Evolutionary conservation across 2,888 invertebrate genomes (phyloP).

Genomic region (Melikaiella ostensackeni): DNA sequence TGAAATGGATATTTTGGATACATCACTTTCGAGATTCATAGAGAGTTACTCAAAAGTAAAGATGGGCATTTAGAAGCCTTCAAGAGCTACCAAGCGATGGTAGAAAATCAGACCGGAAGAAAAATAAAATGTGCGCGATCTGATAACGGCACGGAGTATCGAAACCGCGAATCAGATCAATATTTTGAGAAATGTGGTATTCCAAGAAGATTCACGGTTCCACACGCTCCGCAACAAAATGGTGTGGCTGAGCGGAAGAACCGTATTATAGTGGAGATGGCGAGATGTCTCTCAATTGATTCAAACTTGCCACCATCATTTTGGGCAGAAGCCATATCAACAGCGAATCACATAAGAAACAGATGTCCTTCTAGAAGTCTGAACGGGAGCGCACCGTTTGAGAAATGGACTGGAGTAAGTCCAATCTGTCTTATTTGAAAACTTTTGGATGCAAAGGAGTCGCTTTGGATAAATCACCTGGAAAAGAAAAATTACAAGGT

Average conservation of each 20-base stretch:
- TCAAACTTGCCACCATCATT: no score
- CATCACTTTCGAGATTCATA: no score
- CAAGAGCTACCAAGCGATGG: background rate
- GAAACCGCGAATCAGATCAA: background rate
- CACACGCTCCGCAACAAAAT: no score
- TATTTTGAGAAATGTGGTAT: background rate
- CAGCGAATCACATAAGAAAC: background rate
- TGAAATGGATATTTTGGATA: no score
- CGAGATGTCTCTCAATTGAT: background rate
- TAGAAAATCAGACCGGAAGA: background rate
- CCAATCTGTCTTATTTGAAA: background rate
- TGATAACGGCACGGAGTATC: background rate
- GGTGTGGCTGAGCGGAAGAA: no score
- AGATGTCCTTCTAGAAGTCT: slow-evolving; percentile 4
- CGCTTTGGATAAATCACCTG: no score
- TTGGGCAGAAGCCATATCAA: background rate
- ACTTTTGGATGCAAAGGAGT: no score
- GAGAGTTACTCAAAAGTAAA: background rate
- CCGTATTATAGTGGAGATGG: background rate
- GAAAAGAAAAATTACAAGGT: no score
- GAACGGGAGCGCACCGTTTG: no score
- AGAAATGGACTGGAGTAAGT: no score
- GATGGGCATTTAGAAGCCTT: background rate
- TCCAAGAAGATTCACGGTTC: background rate
- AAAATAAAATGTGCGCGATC: background rate